phyloP scores from a whole-genome alignment of 1,140 invertebrate genomes.

The Leptoteleia sp. region DNA sequence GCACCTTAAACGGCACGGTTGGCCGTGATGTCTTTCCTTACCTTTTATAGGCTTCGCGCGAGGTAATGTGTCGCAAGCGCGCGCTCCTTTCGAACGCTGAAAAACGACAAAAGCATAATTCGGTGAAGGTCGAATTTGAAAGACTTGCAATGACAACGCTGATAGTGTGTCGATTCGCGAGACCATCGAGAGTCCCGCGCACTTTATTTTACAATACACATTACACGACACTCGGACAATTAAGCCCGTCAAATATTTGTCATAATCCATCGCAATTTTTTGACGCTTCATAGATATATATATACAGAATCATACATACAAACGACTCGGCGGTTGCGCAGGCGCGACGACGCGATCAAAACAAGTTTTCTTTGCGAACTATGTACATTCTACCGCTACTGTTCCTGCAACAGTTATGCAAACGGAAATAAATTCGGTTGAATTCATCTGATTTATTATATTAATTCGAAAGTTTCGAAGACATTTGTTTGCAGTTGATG shows the following conservation, averaged over 20 bases:
- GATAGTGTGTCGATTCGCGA: conserved; percentile 39
- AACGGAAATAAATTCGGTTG: conserved; percentile 31
- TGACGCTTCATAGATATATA: conserved; percentile 62
- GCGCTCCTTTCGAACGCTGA: conserved; percentile 61
- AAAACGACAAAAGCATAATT: conserved; percentile 60
- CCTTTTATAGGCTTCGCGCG: conserved; percentile 67
- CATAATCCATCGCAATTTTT: conserved; percentile 44
- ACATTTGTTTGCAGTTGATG: too few relatives aligned
- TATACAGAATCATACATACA: conserved; percentile 76
- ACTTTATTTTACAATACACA: conserved; percentile 68
- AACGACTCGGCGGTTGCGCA: conserved; percentile 33
- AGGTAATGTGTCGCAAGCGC: conserved; percentile 60
- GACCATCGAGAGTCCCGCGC: conserved; percentile 40
- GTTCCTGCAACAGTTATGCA: conserved; percentile 31
- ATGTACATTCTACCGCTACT: conserved; percentile 65
- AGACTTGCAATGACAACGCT: conserved; percentile 42
- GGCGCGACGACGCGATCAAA: conserved; percentile 32
- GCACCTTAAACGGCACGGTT: conserved; percentile 52
- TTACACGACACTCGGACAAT: conserved; percentile 44
- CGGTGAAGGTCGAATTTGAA: conserved; percentile 57
- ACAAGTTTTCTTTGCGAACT: conserved; percentile 60
- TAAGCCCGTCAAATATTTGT: conserved; percentile 38
- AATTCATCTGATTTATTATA: too few relatives aligned
- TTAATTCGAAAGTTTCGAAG: too few relatives aligned
- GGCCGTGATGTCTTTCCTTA: conserved; percentile 55